Conservation (phyloP, 2,113 vertebrate genomes). For the Harpagus bidentatus region DNA sequence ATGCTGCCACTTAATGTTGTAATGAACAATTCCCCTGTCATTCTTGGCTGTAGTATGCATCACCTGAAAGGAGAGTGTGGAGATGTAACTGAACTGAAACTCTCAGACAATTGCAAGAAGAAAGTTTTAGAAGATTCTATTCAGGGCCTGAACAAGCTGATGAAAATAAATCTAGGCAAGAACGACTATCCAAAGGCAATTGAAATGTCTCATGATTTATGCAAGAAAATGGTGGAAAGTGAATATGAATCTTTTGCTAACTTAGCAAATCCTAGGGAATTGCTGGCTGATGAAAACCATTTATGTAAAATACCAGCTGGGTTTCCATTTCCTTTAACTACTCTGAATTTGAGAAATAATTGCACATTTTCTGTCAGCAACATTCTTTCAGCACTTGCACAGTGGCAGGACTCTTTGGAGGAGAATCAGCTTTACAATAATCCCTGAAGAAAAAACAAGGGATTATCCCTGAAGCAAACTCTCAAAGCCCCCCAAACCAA, state of each 20-base stretch:
- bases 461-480: too few species aligned
- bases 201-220: neutral
- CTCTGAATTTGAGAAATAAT: conserved; percentile 57
- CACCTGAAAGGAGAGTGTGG: conserved; percentile 44
- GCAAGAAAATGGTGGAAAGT: conserved; percentile 15
- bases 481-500: neutral
- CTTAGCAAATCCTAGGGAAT: conserved; percentile 58
- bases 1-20: conserved; percentile 69
- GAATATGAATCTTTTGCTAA: conserved; percentile 51
- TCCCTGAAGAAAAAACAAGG: neutral
- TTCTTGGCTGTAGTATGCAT: conserved; percentile 63
- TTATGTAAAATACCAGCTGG: conserved; percentile 60
- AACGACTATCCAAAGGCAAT: neutral
- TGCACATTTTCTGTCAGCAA: conserved; percentile 25
- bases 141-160: conserved; percentile 61
- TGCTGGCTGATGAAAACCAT: conserved; percentile 48
- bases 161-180: conserved; percentile 48
- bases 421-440: conserved; percentile 70
- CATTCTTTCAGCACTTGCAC: conserved; percentile 23
- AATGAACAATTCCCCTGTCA: neutral
- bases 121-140: conserved; percentile 47
- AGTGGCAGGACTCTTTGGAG: conserved; percentile 15
- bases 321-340: conserved; percentile 54
- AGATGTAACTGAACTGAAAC: conserved; percentile 54
- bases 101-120: conserved; percentile 72